Evolutionary conservation across 92 coral and sea anemone genomes (phyloP), one percentile per base, ranked within the genome.

Genomic region (Zoanthus sansibaricus): DNA sequence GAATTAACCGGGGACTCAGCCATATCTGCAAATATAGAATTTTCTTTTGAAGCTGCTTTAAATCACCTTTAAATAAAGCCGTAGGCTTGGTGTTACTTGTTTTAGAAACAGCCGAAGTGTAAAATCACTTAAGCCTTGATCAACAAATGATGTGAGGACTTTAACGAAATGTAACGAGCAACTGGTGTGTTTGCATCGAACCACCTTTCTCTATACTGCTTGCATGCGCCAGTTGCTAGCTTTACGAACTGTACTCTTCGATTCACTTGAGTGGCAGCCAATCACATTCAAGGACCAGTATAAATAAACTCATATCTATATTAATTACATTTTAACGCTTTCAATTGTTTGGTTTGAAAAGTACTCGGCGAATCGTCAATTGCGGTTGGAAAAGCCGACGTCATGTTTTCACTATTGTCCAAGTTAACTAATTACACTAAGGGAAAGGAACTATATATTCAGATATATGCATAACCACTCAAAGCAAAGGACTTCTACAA

Each of bases 311-410:
- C 97, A 94, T 93, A 97, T 97, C 99, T 95, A 91, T 97, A 95
- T 97, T 97, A 97, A 97, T 97, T 97, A 97, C 97, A 91, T 94
- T 94, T 97, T 95, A 97, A 95, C 98, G 98, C 96, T 95, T 97
- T 92, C 99, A 96, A 95, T 93, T 94, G 98, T 94, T 91, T 91
- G 84, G 96, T 83, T 90, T 90, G 95, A 89, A 92, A 94, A 94
- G 92, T 94, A 92, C 94, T 93, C 93, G 93, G 89, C 92, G 88
- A 93, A 93, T 94, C 85, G 98, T 92, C 96, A 91, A 93, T 93
- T 87, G 98, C 89, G 91, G 98, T 82, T 72, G 89, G 95, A 76
- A 88, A 88, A 80, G 93, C 94, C 89, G 94, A 90, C 93, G 76
- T 88, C 92, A 88, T 92, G 86, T 84, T 62, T 83, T 80, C 85